Conservation (phyloP, 2,797 vertebrate species). For the Gobio occitaniae region DNA sequence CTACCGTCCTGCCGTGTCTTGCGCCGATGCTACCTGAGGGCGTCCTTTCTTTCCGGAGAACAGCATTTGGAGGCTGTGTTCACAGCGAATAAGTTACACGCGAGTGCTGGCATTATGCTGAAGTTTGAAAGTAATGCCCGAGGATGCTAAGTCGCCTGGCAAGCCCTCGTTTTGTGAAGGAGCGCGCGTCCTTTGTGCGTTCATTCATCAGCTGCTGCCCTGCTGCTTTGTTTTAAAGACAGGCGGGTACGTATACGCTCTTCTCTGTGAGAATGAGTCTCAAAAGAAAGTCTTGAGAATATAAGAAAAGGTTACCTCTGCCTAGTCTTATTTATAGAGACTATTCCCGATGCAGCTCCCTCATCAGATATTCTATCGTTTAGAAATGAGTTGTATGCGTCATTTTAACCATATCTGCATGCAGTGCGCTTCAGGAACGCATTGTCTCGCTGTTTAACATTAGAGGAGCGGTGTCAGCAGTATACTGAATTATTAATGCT, state of each 20-base stretch:
- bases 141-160: constrained; percentile 91
- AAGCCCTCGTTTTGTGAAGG: constrained; percentile 87
- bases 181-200: constrained; percentile 88
- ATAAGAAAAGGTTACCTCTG: neutral
- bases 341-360: neutral
- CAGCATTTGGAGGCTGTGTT: constrained; percentile 44
- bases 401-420: constrained; percentile 1
- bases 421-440: neutral
- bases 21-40: constrained; percentile 38
- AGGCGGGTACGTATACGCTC: constrained; percentile 85
- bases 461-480: constrained; percentile 70
- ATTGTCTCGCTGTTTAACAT: constrained; percentile 53
- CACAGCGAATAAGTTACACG: constrained; percentile 70
- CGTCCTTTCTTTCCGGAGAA: constrained; percentile 31
- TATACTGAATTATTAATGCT: constrained; percentile 75
- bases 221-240: constrained; percentile 91
- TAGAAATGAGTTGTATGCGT: neutral
- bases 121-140: constrained; percentile 95
- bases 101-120: constrained; percentile 82
- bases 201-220: constrained; percentile 87
- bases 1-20: constrained; percentile 57
- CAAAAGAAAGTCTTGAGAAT: constrained; percentile 1
- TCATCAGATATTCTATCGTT: constrained; percentile 23
- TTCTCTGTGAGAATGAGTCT: neutral
- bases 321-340: neutral